Evolutionary conservation across 2,113 vertebrate species (phyloP).

Genomic region (Peromyscus polionotus): DNA sequence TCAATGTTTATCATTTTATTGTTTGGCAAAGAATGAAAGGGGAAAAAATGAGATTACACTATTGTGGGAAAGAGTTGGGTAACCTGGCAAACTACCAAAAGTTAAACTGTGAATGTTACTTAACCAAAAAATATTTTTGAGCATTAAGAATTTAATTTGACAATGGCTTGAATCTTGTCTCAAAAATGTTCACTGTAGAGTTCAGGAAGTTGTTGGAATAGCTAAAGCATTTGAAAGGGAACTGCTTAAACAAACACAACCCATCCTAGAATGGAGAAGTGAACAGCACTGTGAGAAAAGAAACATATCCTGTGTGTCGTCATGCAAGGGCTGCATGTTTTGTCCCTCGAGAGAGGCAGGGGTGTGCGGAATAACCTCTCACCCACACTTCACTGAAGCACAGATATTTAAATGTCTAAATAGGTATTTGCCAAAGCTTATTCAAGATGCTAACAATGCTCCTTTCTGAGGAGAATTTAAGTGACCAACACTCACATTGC

Average conservation of each 20-base stretch:
- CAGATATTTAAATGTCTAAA: background rate
- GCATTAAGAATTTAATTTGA: conserved; percentile 27
- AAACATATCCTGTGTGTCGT: background rate
- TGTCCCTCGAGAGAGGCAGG: background rate
- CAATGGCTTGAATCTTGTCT: background rate
- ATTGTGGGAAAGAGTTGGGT: background rate
- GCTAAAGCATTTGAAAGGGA: background rate
- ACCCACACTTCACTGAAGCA: background rate
- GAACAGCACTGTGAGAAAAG: background rate
- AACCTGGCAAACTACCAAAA: conserved; percentile 21
- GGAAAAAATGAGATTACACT: background rate
- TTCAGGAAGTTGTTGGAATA: conserved; percentile 16
- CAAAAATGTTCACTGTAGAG: background rate
- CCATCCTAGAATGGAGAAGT: background rate
- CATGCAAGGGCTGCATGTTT: background rate
- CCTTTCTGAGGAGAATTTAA: background rate
- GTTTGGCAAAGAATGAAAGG: conserved; percentile 32
- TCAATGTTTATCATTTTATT: background rate
- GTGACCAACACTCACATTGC: background rate
- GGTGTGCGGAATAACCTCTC: background rate
- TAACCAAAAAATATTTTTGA: background rate
- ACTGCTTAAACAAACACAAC: background rate
- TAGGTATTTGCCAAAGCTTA: background rate
- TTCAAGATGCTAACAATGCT: background rate
- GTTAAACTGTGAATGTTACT: background rate